phyloP scores from a whole-genome alignment of 2,888 invertebrate species.

The Adelognathus sp. region DNA sequence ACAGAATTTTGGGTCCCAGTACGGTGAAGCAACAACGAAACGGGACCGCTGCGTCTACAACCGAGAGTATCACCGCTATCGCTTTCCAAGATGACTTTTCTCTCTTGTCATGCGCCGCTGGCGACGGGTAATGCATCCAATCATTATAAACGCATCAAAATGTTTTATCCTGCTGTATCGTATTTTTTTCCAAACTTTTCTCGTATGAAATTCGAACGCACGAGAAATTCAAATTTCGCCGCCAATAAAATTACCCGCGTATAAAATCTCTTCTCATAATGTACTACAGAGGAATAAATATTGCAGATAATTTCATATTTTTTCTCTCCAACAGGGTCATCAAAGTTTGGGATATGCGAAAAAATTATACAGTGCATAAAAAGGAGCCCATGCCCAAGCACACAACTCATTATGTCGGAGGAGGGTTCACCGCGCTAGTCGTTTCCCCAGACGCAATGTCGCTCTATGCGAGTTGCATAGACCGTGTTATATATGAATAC shows the following conservation, averaged over 20 bases:
- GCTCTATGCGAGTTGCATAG: slow-evolving; percentile 94
- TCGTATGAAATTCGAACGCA: too few species aligned
- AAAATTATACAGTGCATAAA: slow-evolving; percentile 88
- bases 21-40: slow-evolving; percentile 79
- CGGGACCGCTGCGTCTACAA: slow-evolving; percentile 80
- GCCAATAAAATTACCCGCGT: background rate
- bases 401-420: slow-evolving; percentile 88
- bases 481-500: slow-evolving; percentile 92
- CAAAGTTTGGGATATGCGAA: slow-evolving; percentile 94
- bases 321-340: slow-evolving; percentile 84
- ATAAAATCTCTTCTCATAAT: background rate
- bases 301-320: too few species aligned
- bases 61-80: slow-evolving; percentile 91
- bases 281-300: too few species aligned
- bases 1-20: slow-evolving; percentile 82
- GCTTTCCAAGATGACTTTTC: slow-evolving; percentile 91
- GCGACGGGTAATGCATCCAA: slow-evolving; percentile 86
- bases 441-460: slow-evolving; percentile 87
- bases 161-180: too few species aligned
- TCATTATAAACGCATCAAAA: background rate
- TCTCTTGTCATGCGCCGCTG: slow-evolving; percentile 92
- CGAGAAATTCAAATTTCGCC: too few species aligned
- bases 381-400: slow-evolving; percentile 88
- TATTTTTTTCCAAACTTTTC: too few species aligned
- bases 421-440: slow-evolving; percentile 90